Conservation (phyloP, 2,888 invertebrate genomes). For the Amiota communis region DNA sequence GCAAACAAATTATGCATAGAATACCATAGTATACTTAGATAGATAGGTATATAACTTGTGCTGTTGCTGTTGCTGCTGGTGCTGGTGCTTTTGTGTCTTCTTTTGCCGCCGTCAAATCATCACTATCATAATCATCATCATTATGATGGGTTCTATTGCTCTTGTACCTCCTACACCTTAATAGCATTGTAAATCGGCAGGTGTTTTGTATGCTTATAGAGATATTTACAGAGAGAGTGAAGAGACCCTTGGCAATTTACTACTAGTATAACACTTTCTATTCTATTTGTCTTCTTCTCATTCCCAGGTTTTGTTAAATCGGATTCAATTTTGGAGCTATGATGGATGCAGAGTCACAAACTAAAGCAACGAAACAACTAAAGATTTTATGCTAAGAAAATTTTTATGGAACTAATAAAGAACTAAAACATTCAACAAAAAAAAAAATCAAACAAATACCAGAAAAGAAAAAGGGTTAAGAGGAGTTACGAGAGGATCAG, state of each 20-base stretch:
- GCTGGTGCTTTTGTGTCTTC: neutral
- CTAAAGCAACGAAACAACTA: constrained; percentile 2
- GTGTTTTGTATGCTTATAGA: constrained; percentile 2
- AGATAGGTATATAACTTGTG: constrained; percentile 1
- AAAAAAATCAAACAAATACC: neutral
- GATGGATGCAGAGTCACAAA: constrained; percentile 2
- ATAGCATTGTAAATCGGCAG: constrained; percentile 4
- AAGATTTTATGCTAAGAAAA: neutral
- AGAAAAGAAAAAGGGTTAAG: neutral
- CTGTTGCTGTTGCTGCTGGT: neutral
- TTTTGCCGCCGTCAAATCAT: neutral
- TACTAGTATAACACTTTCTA: neutral
- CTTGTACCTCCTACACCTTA: neutral
- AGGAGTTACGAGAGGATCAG: too few relatives aligned
- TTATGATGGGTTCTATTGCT: neutral
- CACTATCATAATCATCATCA: neutral
- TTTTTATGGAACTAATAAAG: neutral
- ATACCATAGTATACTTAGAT: too few relatives aligned
- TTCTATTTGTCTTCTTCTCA: neutral
- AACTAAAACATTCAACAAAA: neutral
- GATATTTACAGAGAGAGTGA: too few relatives aligned
- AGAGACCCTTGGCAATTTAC: too few relatives aligned
- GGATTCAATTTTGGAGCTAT: neutral
- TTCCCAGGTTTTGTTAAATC: constrained; percentile 10
- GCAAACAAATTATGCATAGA: constrained; percentile 25